phyloP scores from a whole-genome alignment of 2,888 invertebrate species.

The Apamea epomidion region DNA sequence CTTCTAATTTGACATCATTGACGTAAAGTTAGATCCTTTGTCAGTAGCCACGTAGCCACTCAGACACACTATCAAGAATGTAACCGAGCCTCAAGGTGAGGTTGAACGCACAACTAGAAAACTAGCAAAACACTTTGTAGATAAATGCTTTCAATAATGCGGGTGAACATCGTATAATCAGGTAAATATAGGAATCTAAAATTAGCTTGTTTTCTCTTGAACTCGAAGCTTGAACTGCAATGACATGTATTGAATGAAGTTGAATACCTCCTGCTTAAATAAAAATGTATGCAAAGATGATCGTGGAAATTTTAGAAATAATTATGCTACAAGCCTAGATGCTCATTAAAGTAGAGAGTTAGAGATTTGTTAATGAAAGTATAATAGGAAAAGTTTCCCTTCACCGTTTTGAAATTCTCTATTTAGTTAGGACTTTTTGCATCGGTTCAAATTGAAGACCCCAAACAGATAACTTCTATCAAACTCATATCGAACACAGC shows the following conservation, averaged over 20 bases:
- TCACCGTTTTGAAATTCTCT: too few species aligned
- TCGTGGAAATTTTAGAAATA: not conserved
- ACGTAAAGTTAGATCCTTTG: conserved; percentile 29
- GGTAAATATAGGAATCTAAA: conserved; percentile 38
- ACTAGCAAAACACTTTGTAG: not conserved
- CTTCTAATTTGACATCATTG: conserved; percentile 11
- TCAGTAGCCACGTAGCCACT: not conserved
- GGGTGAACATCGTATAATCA: conserved; percentile 30
- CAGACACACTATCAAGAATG: conserved; percentile 5
- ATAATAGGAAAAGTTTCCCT: not conserved
- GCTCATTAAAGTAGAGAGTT: not conserved
- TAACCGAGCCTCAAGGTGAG: conserved; percentile 14
- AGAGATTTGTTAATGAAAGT: not conserved
- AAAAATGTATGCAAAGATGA: not conserved
- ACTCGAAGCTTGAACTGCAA: conserved; percentile 28
- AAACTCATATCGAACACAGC: too few species aligned
- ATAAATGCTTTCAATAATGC: conserved; percentile 31
- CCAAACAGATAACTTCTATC: too few species aligned
- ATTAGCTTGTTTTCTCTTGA: conserved; percentile 26
- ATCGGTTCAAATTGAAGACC: too few species aligned
- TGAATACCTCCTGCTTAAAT: not conserved
- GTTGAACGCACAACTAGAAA: not conserved
- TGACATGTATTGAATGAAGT: conserved; percentile 2
- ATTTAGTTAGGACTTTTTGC: too few species aligned
- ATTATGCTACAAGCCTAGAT: too few species aligned